phyloP scores from a whole-genome alignment of 2,797 vertebrate species.

The Argya squamiceps region DNA sequence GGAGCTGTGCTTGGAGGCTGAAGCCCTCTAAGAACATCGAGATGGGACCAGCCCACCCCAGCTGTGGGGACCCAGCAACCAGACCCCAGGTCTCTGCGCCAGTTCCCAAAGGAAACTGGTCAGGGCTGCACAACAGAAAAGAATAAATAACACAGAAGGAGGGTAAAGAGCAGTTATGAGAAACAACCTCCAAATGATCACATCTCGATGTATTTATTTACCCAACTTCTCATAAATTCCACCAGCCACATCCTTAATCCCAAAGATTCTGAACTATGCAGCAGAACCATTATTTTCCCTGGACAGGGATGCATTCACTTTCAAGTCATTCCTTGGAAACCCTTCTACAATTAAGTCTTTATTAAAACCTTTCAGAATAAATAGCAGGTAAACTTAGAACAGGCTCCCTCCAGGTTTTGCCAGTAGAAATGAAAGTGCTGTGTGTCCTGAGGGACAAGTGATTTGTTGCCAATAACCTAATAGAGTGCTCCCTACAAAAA shows the following conservation, averaged over 20 bases:
- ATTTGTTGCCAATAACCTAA: neutral
- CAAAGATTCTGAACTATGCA: neutral
- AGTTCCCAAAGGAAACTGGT: neutral
- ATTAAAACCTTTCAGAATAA: constrained; percentile 13
- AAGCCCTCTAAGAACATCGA: rapidly evolving
- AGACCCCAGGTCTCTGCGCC: neutral
- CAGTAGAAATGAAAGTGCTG: neutral
- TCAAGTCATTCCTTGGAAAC: neutral
- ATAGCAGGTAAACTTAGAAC: neutral
- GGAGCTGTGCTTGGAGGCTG: neutral
- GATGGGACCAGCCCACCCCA: neutral
- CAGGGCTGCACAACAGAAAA: rapidly evolving
- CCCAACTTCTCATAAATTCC: neutral
- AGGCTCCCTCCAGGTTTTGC: neutral
- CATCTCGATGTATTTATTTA: neutral
- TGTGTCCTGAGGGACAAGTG: neutral
- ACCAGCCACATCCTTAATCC: rapidly evolving
- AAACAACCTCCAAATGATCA: neutral
- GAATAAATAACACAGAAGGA: neutral
- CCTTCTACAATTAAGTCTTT: neutral
- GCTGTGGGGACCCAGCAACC: rapidly evolving
- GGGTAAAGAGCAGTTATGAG: neutral
- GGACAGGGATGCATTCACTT: neutral
- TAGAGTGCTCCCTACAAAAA: neutral
- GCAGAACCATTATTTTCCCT: neutral